Base-by-base conservation (phyloP, 2,888 invertebrate species). In the Trachelus iudaicus region DNA sequence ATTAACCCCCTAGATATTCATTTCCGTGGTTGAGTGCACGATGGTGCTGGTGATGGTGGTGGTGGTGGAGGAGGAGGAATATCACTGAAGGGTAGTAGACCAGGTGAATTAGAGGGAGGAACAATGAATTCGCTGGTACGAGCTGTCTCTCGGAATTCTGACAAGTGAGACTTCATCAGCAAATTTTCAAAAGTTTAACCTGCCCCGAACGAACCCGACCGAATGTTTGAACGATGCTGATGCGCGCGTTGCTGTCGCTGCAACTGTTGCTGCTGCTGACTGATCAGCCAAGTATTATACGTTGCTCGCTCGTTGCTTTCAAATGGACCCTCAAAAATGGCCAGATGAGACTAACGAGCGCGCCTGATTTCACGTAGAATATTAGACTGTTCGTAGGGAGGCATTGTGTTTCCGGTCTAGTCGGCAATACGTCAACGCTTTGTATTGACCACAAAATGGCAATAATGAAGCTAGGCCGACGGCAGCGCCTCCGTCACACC, bases 351-450 rank as follows among this genome's bases (percentile, higher is more conserved):
- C 79, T 56, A 56, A 9, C 2, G 56, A 2, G 56, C 56, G 2
- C 3, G 23, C 56, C 23, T 80, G 85, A 82, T 85, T 85, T 85
- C 84, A 85, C 83, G 80, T 78, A 80, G 84, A 85, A 85, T 86
- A 86, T 85, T 86, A 85, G 86, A 85, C 85, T 80, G 85, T 85
- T 85, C 84, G 85, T 82, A 85, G 85, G 76, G 81, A 80, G 81
- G 81, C 83, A 85, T 69, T 73, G 74, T 74, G 71, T 74, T 69
- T 34, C 74, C 81, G 80, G 79, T 80, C 81, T 79, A 81, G 78
- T 82, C 85, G 83, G 83, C 86, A 84, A 85, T 86, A 85, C 85
- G 85, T 85, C 85, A 86, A 85, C 84, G 85, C 84, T 85, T 86
- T 84, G 86, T 85, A 81, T 86, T 79, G 79, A 84, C 86, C 80